These are phyloP conservation scores for Rhagium mordax DNA, from an alignment of 2,888 invertebrate genomes.

Conservation along the genomic window DNA sequence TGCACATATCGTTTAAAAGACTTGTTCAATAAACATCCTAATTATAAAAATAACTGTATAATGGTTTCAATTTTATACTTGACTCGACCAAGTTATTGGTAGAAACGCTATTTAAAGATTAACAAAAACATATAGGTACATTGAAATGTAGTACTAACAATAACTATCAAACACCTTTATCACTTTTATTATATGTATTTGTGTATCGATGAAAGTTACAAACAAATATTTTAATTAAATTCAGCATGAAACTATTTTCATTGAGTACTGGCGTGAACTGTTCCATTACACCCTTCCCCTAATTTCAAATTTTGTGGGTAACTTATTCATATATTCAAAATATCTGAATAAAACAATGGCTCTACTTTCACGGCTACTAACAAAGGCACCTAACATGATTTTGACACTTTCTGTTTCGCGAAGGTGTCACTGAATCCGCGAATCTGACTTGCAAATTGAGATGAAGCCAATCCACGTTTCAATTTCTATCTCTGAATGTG, in stretches of 20 bases:
- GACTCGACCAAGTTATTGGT: no score
- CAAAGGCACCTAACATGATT: conserved; percentile 53
- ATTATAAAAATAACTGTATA: no score
- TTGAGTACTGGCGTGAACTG: background rate
- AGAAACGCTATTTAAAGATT: no score
- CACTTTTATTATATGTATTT: no score
- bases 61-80: no score
- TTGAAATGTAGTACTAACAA: no score
- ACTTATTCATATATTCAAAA: conserved; percentile 54
- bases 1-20: no score
- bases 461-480: conserved; percentile 62
- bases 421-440: conserved; percentile 55
- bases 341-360: conserved; percentile 53
- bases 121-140: no score
- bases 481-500: conserved; percentile 62
- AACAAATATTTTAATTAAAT: no score
- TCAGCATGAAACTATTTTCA: background rate
- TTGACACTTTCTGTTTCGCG: conserved; percentile 59
- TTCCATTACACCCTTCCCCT: conserved; percentile 4
- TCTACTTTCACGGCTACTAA: conserved; percentile 53
- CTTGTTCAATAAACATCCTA: no score
- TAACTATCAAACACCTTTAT: no score
- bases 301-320: conserved; percentile 9
- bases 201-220: no score
- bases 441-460: conserved; percentile 62